These are phyloP conservation scores for Neofelis nebulosa DNA, from an alignment of 2,113 vertebrate species.

Conservation along the genomic window DNA sequence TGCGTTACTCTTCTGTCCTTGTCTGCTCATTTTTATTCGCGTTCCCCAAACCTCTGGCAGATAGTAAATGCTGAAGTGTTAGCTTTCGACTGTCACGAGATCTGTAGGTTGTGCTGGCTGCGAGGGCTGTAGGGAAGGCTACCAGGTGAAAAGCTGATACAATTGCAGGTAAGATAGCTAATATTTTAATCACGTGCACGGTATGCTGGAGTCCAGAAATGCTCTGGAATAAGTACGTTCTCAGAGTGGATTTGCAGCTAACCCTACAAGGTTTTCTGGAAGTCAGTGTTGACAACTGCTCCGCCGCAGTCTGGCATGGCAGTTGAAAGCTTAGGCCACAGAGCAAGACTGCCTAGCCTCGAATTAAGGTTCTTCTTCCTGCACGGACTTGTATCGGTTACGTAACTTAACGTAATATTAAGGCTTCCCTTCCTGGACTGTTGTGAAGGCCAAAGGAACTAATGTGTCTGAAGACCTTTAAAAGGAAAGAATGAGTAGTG, in stretches of 20 bases:
- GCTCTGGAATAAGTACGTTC: background rate
- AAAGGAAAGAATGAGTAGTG: background rate
- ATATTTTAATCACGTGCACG: background rate
- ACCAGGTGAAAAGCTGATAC: background rate
- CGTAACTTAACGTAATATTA: background rate
- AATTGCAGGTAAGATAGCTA: background rate
- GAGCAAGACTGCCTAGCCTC: background rate
- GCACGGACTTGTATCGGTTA: background rate
- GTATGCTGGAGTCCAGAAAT: background rate
- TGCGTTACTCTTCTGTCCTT: conserved; percentile 72
- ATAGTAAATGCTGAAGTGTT: background rate
- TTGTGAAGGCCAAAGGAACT: background rate
- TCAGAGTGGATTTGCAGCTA: background rate
- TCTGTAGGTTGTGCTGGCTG: background rate
- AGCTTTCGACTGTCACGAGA: background rate
- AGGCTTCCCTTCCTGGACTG: background rate
- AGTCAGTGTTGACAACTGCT: background rate
- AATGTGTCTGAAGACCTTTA: background rate
- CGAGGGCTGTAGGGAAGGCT: background rate
- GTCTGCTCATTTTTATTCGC: background rate
- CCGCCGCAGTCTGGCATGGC: background rate
- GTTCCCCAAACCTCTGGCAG: background rate
- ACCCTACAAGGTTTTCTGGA: background rate
- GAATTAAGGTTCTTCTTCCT: background rate
- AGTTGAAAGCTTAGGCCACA: background rate